Evolutionary conservation across 2,113 vertebrate species (phyloP), one percentile per base, ranked within the genome.

Genomic region (Myodes glareolus): DNA sequence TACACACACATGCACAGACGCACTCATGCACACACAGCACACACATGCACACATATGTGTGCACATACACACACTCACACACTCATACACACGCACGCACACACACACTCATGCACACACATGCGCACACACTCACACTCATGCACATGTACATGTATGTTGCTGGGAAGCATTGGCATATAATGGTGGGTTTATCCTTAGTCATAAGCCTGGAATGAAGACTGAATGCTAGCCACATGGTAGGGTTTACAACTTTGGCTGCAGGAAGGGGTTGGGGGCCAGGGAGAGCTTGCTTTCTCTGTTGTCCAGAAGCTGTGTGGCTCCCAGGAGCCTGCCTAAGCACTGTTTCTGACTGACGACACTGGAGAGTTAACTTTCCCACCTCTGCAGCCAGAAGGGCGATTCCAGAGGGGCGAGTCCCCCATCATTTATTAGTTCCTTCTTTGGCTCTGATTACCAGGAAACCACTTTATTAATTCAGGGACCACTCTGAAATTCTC

Each of bases 181-280:
- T 47, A 27, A 1, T 0, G 1, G 17, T 3, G 1, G 10, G n/a
- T 31, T 81, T 3, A 3, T 25, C 58, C 17, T 4, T 3, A 1
- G 2, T 36, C 42, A 25, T 68, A 19, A 52, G 42, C 3, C 87
- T 47, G 68, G 7, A 16, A 9, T 7, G 42, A 17, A 80, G 31
- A 5, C 0, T 0, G 0, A 0, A 58, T 9, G 5, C 36, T 58
- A 61, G 58, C 63, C 63, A 5, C 11, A 14, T 7, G 2, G 73
- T 7, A 9, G 10, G 7, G 5, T 45, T n/a, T 47, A 7, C 36
- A 21, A n/a, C n/a, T n/a, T n/a, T 29, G 33, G 11, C 10, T 14
- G 2, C 7, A 9, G 42, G 39, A 25, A 50, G 36, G 77, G 27
- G 50, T 3, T 19, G 45, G 45, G 55, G 52, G 0, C 17, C 1